phyloP scores from a whole-genome alignment of 2,888 invertebrate genomes.

The Mythimna ferrago region DNA sequence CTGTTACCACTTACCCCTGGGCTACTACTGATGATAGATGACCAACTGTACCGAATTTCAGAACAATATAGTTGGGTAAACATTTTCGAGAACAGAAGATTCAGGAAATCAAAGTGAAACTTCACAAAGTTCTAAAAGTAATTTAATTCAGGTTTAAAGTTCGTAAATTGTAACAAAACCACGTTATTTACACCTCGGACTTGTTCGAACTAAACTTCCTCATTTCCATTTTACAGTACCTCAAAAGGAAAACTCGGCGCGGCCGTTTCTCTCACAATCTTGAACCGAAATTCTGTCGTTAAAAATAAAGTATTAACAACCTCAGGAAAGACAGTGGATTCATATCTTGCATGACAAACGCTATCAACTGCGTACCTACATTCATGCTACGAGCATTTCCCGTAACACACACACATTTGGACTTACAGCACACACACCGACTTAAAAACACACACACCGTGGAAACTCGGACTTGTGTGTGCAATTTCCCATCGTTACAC shows the following conservation, averaged over 20 bases:
- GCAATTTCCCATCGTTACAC: slow-evolving; percentile 65
- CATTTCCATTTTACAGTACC: slow-evolving; percentile 67
- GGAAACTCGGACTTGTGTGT: slow-evolving; percentile 51
- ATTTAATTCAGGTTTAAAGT: slow-evolving; percentile 27
- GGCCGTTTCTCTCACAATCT: slow-evolving; percentile 40
- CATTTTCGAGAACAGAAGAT: slow-evolving; percentile 4
- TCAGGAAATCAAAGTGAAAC: slow-evolving; percentile 29
- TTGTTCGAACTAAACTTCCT: slow-evolving; percentile 58
- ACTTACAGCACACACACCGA: slow-evolving; percentile 38
- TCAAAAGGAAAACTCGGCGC: slow-evolving; percentile 31
- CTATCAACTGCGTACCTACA: slow-evolving; percentile 58
- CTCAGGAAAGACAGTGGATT: slow-evolving; percentile 75
- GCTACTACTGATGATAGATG: neutral
- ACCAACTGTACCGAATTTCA: neutral
- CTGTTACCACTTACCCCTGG: no score
- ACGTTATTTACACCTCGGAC: slow-evolving; percentile 60
- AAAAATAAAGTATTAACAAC: slow-evolving; percentile 65
- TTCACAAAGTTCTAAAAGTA: slow-evolving; percentile 17
- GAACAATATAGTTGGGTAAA: neutral
- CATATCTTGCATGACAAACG: slow-evolving; percentile 73
- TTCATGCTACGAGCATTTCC: slow-evolving; percentile 68
- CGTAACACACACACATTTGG: slow-evolving; percentile 63
- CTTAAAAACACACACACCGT: slow-evolving; percentile 33
- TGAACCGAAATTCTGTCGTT: slow-evolving; percentile 55
- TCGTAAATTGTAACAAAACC: slow-evolving; percentile 25